Conservation (phyloP, 2,888 invertebrate species). For the Monoplex corrugatus region DNA sequence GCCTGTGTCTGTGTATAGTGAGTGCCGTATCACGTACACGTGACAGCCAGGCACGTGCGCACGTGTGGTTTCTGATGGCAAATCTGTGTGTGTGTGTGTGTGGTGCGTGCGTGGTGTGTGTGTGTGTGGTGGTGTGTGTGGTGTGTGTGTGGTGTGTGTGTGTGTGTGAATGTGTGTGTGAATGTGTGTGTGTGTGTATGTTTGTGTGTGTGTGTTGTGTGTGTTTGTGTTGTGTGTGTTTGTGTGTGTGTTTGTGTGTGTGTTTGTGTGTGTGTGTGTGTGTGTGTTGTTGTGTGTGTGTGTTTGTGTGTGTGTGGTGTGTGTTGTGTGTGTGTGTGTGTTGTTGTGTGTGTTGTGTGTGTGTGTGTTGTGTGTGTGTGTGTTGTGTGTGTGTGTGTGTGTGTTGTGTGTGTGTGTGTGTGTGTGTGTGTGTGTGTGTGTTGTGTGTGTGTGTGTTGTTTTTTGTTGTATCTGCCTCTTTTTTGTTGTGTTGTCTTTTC, state of each 20-base stretch:
- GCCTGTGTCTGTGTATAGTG: too few species aligned
- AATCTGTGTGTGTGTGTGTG: too few species aligned
- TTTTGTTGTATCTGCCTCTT: too few species aligned
- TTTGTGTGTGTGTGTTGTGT: neutral
- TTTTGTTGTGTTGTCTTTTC: too few species aligned
- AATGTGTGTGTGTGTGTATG: neutral
- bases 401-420: too few species aligned
- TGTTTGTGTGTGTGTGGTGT: neutral
- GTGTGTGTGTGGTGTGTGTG: neutral
- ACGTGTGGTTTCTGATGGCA: too few species aligned
- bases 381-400: too few species aligned
- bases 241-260: neutral
- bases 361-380: too few species aligned
- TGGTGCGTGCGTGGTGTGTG: neutral
- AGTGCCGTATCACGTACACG: too few species aligned
- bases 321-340: neutral
- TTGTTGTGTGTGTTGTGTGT: neutral
- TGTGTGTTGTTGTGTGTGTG: neutral
- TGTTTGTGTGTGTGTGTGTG: neutral
- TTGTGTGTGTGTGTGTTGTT: too few species aligned
- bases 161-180: neutral
- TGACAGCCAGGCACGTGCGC: too few species aligned
- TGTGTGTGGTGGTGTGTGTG: neutral
- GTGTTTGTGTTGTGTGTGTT: neutral
- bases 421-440: too few species aligned